These are phyloP conservation scores for Drosophila prolongata DNA, from an alignment of 2,888 invertebrate genomes.

Conservation along the genomic window DNA sequence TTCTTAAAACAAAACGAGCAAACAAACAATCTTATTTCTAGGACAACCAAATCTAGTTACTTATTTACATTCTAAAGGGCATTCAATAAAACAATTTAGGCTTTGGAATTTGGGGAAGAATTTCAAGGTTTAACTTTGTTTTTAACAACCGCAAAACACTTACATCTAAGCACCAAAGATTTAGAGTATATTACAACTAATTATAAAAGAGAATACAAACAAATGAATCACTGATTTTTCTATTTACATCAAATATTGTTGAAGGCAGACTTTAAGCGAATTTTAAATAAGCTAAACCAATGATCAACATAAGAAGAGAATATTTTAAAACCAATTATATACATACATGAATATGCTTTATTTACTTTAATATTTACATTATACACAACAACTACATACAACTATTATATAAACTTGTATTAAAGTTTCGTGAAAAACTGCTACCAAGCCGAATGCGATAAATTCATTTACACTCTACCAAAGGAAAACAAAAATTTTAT, in stretches of 20 bases:
- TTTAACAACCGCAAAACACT: constrained; percentile 42
- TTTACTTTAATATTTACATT: constrained; percentile 74
- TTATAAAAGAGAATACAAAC: constrained; percentile 40
- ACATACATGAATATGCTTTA: constrained; percentile 78
- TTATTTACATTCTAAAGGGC: constrained; percentile 31
- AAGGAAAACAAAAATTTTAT: constrained; percentile 60
- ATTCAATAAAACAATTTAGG: constrained; percentile 76
- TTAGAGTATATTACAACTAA: constrained; percentile 20
- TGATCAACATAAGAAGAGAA: constrained; percentile 37
- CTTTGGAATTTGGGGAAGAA: constrained; percentile 85
- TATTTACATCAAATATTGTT: constrained; percentile 71
- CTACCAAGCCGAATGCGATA: constrained; percentile 54
- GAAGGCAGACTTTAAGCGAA: constrained; percentile 77
- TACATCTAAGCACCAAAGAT: constrained; percentile 52
- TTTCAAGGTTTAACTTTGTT: constrained; percentile 83
- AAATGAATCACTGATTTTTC: constrained; percentile 68
- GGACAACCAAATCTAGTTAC: constrained; percentile 46
- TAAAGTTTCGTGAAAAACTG: constrained; percentile 54
- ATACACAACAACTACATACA: constrained; percentile 56
- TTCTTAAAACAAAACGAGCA: constrained; percentile 65
- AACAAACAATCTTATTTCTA: constrained; percentile 73
- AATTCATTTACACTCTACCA: constrained; percentile 72
- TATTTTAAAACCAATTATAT: constrained; percentile 65
- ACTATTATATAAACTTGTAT: constrained; percentile 62
- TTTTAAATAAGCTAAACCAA: constrained; percentile 64